These are phyloP conservation scores for Drosophila busckii DNA, from an alignment of 1,140 invertebrate genomes.

Conservation along the genomic window DNA sequence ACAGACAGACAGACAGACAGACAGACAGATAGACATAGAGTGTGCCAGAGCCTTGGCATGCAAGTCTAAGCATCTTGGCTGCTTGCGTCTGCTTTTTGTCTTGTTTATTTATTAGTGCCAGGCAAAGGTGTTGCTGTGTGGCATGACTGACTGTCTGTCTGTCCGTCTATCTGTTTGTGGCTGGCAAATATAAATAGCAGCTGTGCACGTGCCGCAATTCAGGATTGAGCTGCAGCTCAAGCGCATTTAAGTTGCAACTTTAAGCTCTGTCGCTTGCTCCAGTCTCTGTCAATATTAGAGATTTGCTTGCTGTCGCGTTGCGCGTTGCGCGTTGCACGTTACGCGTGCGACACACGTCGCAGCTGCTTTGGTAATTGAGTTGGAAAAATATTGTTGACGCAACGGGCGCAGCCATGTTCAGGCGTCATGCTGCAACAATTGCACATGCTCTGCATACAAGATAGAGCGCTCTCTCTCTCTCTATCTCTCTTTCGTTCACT, in stretches of 20 bases:
- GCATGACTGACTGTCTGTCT: slow-evolving; percentile 13
- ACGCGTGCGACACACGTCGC: slow-evolving; percentile 62
- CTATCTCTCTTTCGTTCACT: slow-evolving; percentile 10
- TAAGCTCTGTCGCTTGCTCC: slow-evolving; percentile 44
- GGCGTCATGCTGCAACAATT: slow-evolving; percentile 70
- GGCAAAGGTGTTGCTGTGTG: slow-evolving; percentile 45
- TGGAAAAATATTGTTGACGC: slow-evolving; percentile 76
- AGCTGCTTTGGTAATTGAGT: slow-evolving; percentile 66
- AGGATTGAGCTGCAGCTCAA: neutral
- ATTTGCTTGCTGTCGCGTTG: slow-evolving; percentile 43
- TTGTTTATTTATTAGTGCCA: slow-evolving; percentile 71
- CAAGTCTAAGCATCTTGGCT: neutral
- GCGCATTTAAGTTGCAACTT: slow-evolving; percentile 13
- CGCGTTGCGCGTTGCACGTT: slow-evolving; percentile 43
- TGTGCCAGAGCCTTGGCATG: slow-evolving; percentile 4
- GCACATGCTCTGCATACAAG: slow-evolving; percentile 34
- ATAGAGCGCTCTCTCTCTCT: slow-evolving; percentile 3
- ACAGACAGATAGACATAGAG: too few species aligned
- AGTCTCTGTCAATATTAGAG: too few species aligned
- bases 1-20: slow-evolving; percentile 34
- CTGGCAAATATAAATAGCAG: slow-evolving; percentile 53
- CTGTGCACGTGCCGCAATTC: slow-evolving; percentile 30
- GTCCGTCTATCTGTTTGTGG: slow-evolving; percentile 52
- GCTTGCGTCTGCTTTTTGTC: slow-evolving; percentile 7
- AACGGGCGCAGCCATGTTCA: slow-evolving; percentile 18